Conservation (phyloP, 2,888 invertebrate species). For the Pheosia gnoma region DNA sequence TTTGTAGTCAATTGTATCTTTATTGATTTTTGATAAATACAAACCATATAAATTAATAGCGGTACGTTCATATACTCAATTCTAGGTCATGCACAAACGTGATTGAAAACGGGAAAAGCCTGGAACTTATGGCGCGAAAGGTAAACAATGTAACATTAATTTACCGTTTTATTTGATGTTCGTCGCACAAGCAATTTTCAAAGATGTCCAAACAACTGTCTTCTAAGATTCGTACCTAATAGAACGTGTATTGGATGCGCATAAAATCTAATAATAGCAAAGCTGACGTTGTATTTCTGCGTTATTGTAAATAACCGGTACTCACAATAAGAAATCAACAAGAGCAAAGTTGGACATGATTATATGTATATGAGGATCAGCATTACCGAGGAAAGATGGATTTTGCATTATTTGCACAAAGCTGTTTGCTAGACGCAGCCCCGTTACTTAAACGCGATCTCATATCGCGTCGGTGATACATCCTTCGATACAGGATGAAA, state of each 20-base stretch:
- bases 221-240: neutral
- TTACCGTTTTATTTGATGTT: neutral
- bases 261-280: neutral
- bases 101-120: neutral
- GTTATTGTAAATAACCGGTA: neutral
- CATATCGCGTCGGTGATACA: conserved; percentile 69
- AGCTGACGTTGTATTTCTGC: neutral
- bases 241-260: neutral
- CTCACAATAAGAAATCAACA: neutral
- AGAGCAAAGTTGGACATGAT: conserved; percentile 46
- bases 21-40: neutral
- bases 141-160: neutral
- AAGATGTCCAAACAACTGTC: neutral
- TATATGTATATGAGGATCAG: conserved; percentile 51
- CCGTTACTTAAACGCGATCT: conserved; percentile 72
- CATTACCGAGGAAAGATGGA: conserved; percentile 56
- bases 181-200: neutral
- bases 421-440: conserved; percentile 54
- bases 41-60: neutral
- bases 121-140: neutral
- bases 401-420: conserved; percentile 55
- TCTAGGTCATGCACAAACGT: neutral
- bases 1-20: neutral
- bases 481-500: conserved; percentile 73
- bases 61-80: neutral